phyloP scores from a whole-genome alignment of 2,888 invertebrate species.

The Calameuta filiformis region DNA sequence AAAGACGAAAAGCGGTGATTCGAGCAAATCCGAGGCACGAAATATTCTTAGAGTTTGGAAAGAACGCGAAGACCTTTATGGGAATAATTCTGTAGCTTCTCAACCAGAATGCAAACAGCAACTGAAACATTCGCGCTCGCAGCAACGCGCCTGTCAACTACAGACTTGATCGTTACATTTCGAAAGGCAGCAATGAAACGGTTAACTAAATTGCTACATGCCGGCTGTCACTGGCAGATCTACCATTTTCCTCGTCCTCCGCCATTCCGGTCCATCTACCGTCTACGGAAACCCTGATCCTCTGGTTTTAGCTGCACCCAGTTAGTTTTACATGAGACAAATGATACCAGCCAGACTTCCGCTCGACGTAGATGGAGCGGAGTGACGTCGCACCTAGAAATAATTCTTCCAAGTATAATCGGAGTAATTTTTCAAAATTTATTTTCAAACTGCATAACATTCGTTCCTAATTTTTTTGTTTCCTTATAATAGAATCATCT shows the following conservation, averaged over 20 bases:
- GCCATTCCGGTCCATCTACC: background rate
- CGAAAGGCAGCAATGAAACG: conserved; percentile 64
- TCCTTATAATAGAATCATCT: background rate
- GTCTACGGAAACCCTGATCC: background rate
- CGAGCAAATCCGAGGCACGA: background rate
- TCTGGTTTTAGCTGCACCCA: conserved; percentile 2
- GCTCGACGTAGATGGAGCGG: background rate
- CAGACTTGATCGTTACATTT: conserved; percentile 62
- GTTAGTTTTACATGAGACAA: background rate
- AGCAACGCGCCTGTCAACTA: conserved; percentile 51
- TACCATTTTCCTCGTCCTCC: conserved; percentile 19
- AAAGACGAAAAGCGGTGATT: background rate
- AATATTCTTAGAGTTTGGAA: background rate
- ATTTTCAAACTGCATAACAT: background rate
- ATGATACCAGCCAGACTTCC: background rate
- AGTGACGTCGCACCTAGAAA: background rate
- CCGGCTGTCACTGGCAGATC: conserved; percentile 57
- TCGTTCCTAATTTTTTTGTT: background rate
- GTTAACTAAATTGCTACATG: conserved; percentile 63
- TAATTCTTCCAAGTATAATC: background rate
- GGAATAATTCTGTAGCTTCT: background rate
- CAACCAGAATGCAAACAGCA: background rate
- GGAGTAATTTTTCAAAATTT: background rate
- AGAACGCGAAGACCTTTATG: background rate
- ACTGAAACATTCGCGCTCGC: conserved; percentile 46